Conservation (phyloP, 2,113 vertebrate species). For the Xiphophorus hellerii region DNA sequence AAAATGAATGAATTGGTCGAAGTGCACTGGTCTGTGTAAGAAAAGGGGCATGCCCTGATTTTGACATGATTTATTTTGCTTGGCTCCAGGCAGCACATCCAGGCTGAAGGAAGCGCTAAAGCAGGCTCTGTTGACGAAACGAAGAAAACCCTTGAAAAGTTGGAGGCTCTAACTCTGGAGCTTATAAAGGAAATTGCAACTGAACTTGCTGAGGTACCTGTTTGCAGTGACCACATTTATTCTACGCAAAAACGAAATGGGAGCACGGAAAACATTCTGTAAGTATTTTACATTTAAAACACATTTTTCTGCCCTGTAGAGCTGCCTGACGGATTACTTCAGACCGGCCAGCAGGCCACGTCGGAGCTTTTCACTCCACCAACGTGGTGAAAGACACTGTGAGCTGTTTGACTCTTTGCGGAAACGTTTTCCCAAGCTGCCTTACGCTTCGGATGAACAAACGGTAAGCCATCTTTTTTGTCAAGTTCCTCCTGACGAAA, state of each 20-base stretch:
- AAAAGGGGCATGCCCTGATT: background rate
- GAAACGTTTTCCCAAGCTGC: slow-evolving; percentile 14
- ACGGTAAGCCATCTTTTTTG: slow-evolving; percentile 37
- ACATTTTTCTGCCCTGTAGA: slow-evolving; percentile 36
- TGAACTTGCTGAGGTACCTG: slow-evolving; percentile 37
- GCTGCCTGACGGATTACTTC: slow-evolving; percentile 57
- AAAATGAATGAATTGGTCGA: background rate
- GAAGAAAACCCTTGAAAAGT: slow-evolving; percentile 5
- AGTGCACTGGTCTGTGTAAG: background rate
- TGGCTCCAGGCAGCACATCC: slow-evolving; percentile 44
- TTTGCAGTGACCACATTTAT: background rate
- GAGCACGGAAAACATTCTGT: background rate
- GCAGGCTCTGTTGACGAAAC: background rate
- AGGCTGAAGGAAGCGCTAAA: background rate
- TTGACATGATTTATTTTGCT: background rate
- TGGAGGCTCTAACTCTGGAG: slow-evolving; percentile 38
- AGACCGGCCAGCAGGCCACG: background rate
- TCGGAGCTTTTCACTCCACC: background rate
- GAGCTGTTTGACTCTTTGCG: background rate
- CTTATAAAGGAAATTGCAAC: slow-evolving; percentile 8
- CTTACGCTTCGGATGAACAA: slow-evolving; percentile 13
- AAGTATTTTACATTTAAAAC: background rate
- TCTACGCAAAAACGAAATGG: background rate
- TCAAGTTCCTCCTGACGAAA: background rate
- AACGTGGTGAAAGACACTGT: background rate